A percentile compares a stretch with the other conserved stretches of the same genome.
These are phyloP conservation scores for Acholoe squamosa DNA, from an alignment of 2,888 invertebrate species.

Conservation along the genomic window DNA sequence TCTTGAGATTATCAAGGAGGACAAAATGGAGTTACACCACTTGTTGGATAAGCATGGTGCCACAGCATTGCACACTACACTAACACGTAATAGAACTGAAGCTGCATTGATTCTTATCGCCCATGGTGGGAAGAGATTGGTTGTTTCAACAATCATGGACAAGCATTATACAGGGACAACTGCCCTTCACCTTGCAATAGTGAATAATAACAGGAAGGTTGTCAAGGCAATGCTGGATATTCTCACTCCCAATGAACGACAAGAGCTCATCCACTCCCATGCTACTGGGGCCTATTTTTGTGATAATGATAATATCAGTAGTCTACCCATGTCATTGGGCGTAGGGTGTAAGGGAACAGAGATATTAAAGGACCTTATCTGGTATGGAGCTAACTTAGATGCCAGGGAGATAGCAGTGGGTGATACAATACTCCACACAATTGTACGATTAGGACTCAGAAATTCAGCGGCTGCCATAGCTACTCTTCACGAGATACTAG, in stretches of 20 bases:
- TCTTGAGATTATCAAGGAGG: not conserved
- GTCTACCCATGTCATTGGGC: not conserved
- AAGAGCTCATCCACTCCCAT: not conserved
- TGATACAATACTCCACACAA: not conserved
- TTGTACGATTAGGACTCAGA: not conserved
- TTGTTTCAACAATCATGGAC: not conserved
- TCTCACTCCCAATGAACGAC: not conserved
- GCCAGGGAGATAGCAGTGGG: not conserved
- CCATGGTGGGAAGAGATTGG: not conserved
- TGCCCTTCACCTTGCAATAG: not conserved
- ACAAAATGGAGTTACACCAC: not conserved
- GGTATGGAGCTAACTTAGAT: not conserved
- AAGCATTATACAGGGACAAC: not conserved
- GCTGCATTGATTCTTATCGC: not conserved
- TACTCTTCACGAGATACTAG: not conserved
- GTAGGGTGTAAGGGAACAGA: not conserved
- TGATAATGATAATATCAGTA: not conserved
- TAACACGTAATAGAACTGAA: not conserved
- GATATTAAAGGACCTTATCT: not conserved
- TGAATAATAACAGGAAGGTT: not conserved
- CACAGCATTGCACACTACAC: not conserved
- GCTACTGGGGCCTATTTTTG: not conserved
- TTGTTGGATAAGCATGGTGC: not conserved
- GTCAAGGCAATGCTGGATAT: not conserved
- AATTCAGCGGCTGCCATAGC: not conserved